A percentile compares a stretch with the other conserved stretches of the same genome.
phyloP scores from a whole-genome alignment of 2,113 vertebrate genomes.

The Steatornis caripensis region DNA sequence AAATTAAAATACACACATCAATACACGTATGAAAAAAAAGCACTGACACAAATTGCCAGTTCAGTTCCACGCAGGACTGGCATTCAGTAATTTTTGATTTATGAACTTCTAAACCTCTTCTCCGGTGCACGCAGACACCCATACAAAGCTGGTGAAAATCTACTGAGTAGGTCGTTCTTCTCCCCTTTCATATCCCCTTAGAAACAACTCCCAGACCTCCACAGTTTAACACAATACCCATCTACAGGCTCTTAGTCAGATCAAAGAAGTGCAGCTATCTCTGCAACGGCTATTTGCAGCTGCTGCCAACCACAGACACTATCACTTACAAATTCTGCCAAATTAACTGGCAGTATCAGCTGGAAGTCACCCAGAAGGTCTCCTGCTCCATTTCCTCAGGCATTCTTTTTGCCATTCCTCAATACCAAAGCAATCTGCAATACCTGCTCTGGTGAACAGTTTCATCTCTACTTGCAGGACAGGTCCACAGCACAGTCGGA shows the following conservation, averaged over 20 bases:
- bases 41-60: neutral
- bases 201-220: neutral
- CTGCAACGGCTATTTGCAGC: neutral
- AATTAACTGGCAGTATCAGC: neutral
- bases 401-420: neutral
- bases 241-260: neutral
- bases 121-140: neutral
- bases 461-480: neutral
- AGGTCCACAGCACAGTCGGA: neutral
- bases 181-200: neutral
- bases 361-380: neutral
- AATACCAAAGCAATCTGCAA: neutral
- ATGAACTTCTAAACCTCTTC: neutral
- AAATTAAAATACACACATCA: neutral
- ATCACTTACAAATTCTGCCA: neutral
- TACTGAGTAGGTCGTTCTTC: rapidly evolving
- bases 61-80: neutral
- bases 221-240: neutral
- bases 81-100: neutral
- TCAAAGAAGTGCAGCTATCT: neutral
- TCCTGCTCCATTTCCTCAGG: neutral
- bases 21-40: neutral
- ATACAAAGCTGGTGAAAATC: neutral
- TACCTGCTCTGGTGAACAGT: neutral
- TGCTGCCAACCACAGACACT: neutral